Evolutionary conservation across 1,140 invertebrate genomes (phyloP), one percentile per base, ranked within the genome.

Genomic region (Bombus huntii): DNA sequence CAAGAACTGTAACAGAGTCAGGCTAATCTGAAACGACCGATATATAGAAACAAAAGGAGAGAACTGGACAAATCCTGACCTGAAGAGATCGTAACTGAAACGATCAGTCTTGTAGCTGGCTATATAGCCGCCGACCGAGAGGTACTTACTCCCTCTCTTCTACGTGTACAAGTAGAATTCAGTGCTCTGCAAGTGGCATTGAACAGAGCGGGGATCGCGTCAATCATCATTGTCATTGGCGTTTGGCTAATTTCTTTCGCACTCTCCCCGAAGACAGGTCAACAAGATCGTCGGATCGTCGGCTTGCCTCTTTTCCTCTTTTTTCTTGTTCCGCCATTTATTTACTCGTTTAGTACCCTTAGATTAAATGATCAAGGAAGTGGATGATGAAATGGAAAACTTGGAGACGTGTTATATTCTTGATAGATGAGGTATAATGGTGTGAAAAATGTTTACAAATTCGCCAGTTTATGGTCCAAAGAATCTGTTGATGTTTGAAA

Each of bases 71-170:
- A 92, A 91, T 92, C 92, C 84, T 87, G 83, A 88, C 76, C 66
- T 62, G 83, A 84, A 77, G 83, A 88, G 86, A 86, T 75, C 68
- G 76, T 79, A 88, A 93, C 92, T 93, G 92, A 81, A 91, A 91
- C 81, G 88, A 86, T 88, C 87, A 74, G 87, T 80, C 81, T 76
- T 77, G 84, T 88, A 59, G 81, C 89, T 84, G 81, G 53, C 90
- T 92, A 93, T 93, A 93, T 93, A 92, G 76, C 84, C 90, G 87
- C 81, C 88, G 87, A 89, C 87, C 66, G 86, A 78, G 79, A 75
- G 80, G 79, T 81, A 88, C 79, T 89, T 81, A 88, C 79, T 89
- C 88, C 84, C 81, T 77, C 84, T 88, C 85, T 81, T 59, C 53
- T 57, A 81, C 84, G 4, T 37, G 68, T 77, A 70, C 77, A 53